Conservation (phyloP, 2,888 invertebrate genomes). For the Polyploca ridens region DNA sequence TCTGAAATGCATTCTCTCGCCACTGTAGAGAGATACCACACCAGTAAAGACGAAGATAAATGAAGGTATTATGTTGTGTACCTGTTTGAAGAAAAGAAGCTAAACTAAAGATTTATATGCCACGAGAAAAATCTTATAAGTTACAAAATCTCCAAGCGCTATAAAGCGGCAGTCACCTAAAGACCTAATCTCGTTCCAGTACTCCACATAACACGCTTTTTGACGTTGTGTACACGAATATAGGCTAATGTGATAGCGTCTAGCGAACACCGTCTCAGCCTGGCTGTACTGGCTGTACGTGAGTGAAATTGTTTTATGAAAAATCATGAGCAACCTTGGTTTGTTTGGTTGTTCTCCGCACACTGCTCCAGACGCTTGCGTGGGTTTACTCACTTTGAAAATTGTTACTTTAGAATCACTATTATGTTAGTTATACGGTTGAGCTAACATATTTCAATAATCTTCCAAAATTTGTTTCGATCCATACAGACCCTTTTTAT, state of each 20-base stretch:
- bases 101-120: neutral
- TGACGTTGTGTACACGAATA: slow-evolving; percentile 13
- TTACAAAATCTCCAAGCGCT: slow-evolving; percentile 5
- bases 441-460: too few species aligned
- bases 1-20: too few species aligned
- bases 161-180: slow-evolving; percentile 5
- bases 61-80: neutral
- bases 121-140: slow-evolving; percentile 3
- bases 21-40: neutral
- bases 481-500: too few species aligned
- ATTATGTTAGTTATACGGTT: too few species aligned
- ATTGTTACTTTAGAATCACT: too few species aligned
- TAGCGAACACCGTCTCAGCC: slow-evolving; percentile 20
- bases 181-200: slow-evolving; percentile 7
- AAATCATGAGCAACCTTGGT: neutral
- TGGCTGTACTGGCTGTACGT: slow-evolving; percentile 18
- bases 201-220: neutral
- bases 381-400: too few species aligned
- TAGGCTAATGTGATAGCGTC: slow-evolving; percentile 29
- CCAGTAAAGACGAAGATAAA: neutral
- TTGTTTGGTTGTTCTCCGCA: neutral
- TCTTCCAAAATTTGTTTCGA: too few species aligned
- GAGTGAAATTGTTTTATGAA: slow-evolving; percentile 17
- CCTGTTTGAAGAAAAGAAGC: neutral
- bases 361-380: neutral